A percentile compares a stretch with the other conserved stretches of the same genome.
Conservation (phyloP, 2,113 vertebrate species). For the Zapornia atra region DNA sequence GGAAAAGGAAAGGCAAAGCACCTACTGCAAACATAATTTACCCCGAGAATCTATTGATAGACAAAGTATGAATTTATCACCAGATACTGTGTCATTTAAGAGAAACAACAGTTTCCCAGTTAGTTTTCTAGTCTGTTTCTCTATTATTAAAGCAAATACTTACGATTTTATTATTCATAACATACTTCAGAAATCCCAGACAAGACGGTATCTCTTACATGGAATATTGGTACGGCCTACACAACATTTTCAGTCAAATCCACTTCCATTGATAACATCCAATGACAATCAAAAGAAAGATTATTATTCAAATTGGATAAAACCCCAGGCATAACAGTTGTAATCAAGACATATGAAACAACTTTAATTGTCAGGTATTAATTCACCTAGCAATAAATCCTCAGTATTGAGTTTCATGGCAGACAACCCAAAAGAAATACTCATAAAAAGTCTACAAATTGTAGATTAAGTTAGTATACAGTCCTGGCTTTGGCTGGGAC, state of each 20-base stretch:
- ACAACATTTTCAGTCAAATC: not conserved
- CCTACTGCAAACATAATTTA: not conserved
- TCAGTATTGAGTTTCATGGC: not conserved
- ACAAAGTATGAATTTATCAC: not conserved
- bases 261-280: not conserved
- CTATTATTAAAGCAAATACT: no score
- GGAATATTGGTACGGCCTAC: not conserved
- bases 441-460: not conserved
- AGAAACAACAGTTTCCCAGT: not conserved
- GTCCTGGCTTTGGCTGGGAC: no score
- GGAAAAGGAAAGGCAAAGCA: not conserved
- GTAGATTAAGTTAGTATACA: not conserved
- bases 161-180: not conserved
- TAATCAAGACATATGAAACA: not conserved
- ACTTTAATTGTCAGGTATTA: not conserved
- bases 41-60: not conserved
- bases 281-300: not conserved
- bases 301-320: not conserved
- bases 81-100: not conserved
- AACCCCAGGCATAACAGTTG: not conserved
- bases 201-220: not conserved
- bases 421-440: not conserved
- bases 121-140: not conserved
- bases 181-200: not conserved
- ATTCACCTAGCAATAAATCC: not conserved